Evolutionary conservation across 53 echinoderm and acorn worm species (phyloP).

Genomic region (Luidia sarsii): DNA sequence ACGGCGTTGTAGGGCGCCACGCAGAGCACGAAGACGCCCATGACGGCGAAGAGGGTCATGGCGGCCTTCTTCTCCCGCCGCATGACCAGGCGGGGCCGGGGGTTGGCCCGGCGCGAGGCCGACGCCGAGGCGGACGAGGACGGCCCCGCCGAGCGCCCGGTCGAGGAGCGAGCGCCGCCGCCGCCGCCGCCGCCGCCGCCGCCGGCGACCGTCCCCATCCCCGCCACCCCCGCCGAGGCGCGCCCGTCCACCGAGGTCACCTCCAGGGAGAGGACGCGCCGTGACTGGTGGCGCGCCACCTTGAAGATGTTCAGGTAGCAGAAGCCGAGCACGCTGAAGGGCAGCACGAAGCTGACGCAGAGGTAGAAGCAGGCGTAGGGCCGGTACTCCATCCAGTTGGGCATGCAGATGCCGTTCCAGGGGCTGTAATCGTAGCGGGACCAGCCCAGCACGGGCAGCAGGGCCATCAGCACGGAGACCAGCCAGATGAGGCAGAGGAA

Average conservation of each 20-base stretch:
- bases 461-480: conserved; percentile 66
- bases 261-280: conserved; percentile 77
- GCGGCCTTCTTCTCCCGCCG: conserved; percentile 84
- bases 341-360: conserved; percentile 60
- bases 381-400: conserved; percentile 70
- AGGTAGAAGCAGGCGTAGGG: conserved; percentile 80
- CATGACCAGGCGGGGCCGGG: conserved; percentile 67
- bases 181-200: conserved; percentile 7
- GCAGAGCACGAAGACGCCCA: conserved; percentile 84
- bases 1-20: conserved; percentile 86
- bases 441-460: conserved; percentile 85
- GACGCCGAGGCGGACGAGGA: not conserved
- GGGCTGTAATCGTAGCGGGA: conserved; percentile 77
- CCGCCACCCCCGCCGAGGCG: too few species aligned
- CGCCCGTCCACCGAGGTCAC: conserved; percentile 64
- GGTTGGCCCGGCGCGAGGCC: not conserved
- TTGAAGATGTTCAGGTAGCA: conserved; percentile 87
- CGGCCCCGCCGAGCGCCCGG: conserved; percentile 5
- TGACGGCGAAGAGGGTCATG: conserved; percentile 77
- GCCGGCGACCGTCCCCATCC: too few species aligned
- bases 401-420: conserved; percentile 81
- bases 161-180: not conserved
- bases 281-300: conserved; percentile 75
- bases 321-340: conserved; percentile 73
- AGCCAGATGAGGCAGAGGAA: conserved; percentile 68